A percentile compares a stretch with the other conserved stretches of the same genome.
These are phyloP conservation scores for Pelodiscus sinensis DNA, from an alignment of 2,113 vertebrate species.

Conservation along the genomic window DNA sequence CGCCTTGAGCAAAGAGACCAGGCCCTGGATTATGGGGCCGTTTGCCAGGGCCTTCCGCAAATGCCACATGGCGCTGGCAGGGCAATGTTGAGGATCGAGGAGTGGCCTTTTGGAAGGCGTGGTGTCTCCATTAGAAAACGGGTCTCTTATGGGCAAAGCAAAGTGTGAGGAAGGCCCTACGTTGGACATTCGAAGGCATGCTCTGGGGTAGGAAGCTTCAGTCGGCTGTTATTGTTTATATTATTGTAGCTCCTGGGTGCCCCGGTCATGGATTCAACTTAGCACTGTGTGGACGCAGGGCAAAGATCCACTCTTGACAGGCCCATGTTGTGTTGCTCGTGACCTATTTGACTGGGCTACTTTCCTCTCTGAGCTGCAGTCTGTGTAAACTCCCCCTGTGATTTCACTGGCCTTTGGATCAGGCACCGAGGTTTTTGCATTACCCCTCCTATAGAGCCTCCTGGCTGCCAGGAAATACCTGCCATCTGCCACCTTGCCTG, in stretches of 20 bases:
- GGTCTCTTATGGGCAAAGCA: rapidly evolving
- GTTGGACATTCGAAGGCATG: rapidly evolving
- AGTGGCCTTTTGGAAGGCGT: not conserved
- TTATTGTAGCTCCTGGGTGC: not conserved
- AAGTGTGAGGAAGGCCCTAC: not conserved
- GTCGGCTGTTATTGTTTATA: not conserved
- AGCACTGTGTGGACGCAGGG: not conserved
- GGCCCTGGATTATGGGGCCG: not conserved
- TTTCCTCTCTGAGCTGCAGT: not conserved
- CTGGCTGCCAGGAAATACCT: not conserved
- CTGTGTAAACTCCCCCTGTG: not conserved
- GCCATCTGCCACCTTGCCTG: not conserved
- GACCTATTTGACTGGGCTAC: not conserved
- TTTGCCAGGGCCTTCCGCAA: not conserved
- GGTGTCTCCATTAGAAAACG: not conserved
- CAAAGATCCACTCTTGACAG: not conserved
- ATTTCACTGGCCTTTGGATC: not conserved
- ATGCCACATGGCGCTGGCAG: rapidly evolving
- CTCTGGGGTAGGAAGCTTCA: not conserved
- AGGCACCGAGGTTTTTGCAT: not conserved
- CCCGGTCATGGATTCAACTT: not conserved
- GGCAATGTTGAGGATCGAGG: rapidly evolving
- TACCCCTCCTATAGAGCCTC: rapidly evolving
- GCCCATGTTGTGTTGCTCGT: not conserved
- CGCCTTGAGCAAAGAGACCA: not conserved